Base-by-base conservation (phyloP, 2,888 invertebrate genomes). In the Alviniconcha strummeri region DNA sequence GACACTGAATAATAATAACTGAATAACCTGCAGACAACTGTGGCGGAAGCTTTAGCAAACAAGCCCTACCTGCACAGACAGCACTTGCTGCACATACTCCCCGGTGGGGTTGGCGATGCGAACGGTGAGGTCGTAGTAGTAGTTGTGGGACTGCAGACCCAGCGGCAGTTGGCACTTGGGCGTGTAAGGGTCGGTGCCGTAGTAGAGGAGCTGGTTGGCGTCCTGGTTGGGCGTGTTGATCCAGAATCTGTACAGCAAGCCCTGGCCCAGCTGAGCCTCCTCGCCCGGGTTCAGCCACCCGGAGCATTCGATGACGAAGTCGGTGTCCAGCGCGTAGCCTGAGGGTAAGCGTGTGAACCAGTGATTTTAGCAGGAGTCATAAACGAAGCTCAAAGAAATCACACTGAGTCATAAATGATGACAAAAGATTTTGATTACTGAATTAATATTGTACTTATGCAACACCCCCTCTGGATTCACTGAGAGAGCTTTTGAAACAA, bases 211-310 rank as follows among this genome's bases (percentile, higher is more conserved):
- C 82, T 90, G 90, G 0, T 83, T 84, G 67, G 86, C 85, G 9
- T 75, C 81, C 13, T 87, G 84, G 8, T 88, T 89, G 36, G 81
- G 85, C 6, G 88, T 86, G n/a, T 83, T 77, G 13, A 88, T 86
- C 89, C 89, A 90, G 84, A 90, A 90, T 55, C 89, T 74, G 82
- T 90, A 90, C 56, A 87, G 82, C 9, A 90, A 85, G 4, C 89
- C 88, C n/a, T 83, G 87, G 36, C 88, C 89, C 54, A 79, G 75
- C 13, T 80, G 81, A 13, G 86, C 86, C 56, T 90, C 90, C 80
- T 90, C 89, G 11, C 89, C 89, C 5, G 88, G 89, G 75, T 89
- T 88, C 78, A 89, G 74, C 90, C 90, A 90, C 7, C 88, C 89
- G 9, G 78, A 64, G 85, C 90, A 90, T 57, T 83, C 81, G 54